Conservation (phyloP, 2,113 vertebrate genomes). For the Puffinus mauretanicus region DNA sequence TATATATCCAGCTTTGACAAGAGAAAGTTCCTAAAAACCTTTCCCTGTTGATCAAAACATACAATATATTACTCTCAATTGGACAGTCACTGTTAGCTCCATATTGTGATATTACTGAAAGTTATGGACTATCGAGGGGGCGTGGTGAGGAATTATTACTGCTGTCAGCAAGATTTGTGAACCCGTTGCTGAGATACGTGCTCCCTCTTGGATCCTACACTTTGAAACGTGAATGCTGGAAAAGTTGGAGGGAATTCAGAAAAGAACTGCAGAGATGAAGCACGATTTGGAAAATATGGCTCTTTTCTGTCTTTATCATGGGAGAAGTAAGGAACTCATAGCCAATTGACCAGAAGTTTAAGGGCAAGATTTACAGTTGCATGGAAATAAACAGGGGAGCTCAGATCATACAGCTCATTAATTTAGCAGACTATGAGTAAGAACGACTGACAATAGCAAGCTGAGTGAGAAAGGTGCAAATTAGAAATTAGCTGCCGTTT, state of each 20-base stretch:
- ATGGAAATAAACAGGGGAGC: conserved; percentile 4
- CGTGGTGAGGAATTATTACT: conserved; percentile 2
- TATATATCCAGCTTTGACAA: conserved; percentile 7
- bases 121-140: neutral
- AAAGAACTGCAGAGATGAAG: neutral
- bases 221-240: neutral
- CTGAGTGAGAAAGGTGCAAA: neutral
- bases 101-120: neutral
- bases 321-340: neutral
- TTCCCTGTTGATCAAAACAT: conserved; percentile 49
- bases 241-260: neutral
- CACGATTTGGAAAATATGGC: neutral
- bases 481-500: neutral
- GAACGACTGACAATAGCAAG: neutral
- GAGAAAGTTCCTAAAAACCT: conserved; percentile 23
- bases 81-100: neutral
- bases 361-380: neutral
- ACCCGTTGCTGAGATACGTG: neutral
- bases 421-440: neutral
- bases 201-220: neutral
- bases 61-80: neutral
- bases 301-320: neutral
- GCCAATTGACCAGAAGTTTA: conserved; percentile 4
- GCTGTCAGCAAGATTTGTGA: conserved; percentile 36
- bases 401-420: neutral